A percentile compares a stretch with the other conserved stretches of the same genome.
These are phyloP conservation scores for Pantherophis vulpinus DNA, from an alignment of 2,797 vertebrate genomes.

Conservation along the genomic window DNA sequence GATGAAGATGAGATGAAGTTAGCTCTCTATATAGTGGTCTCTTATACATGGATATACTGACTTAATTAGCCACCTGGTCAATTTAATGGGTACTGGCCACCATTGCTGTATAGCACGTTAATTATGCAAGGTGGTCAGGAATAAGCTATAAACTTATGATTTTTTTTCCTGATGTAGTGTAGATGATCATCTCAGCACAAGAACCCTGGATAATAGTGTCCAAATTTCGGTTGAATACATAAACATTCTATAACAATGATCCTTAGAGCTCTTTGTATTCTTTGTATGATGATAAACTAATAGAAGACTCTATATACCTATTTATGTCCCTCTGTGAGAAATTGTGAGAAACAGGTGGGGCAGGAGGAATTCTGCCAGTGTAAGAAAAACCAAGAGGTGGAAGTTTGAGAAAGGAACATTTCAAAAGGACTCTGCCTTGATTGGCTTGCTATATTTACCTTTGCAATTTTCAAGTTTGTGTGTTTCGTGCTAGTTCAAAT, in stretches of 20 bases:
- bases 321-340: neutral
- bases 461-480: neutral
- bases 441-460: neutral
- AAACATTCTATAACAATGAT: neutral
- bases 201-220: neutral
- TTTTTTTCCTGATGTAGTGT: neutral
- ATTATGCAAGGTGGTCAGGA: no score
- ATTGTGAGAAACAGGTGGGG: neutral
- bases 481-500: neutral
- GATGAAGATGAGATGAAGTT: neutral
- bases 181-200: neutral
- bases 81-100: neutral
- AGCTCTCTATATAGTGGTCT: neutral
- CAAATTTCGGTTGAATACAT: neutral
- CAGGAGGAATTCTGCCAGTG: neutral
- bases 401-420: neutral
- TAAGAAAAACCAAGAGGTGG: neutral
- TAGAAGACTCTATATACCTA: neutral
- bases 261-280: neutral
- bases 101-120: neutral
- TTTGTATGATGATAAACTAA: neutral
- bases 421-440: neutral
- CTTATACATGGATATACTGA: neutral
- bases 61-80: neutral
- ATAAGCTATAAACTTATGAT: neutral